These are phyloP conservation scores for Hippopotamus amphibius DNA, from an alignment of 2,113 vertebrate genomes.

Conservation along the genomic window DNA sequence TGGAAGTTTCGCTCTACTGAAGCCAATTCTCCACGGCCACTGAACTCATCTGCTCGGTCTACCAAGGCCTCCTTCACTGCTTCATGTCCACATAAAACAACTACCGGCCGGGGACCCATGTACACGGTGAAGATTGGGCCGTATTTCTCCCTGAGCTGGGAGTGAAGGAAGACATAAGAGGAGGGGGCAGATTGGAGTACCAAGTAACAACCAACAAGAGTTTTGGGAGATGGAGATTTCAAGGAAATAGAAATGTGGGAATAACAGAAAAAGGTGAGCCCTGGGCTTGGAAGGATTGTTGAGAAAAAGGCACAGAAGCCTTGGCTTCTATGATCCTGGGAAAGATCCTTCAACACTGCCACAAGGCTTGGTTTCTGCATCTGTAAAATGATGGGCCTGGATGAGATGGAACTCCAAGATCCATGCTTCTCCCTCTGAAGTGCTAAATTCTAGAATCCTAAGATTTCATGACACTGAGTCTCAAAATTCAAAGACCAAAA, in stretches of 20 bases:
- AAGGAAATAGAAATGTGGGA: background rate
- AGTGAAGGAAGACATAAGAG: background rate
- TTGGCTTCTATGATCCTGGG: background rate
- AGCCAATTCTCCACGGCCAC: conserved; percentile 81
- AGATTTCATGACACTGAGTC: background rate
- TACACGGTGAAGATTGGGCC: conserved; percentile 84
- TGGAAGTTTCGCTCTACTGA: conserved; percentile 81
- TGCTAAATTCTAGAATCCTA: background rate
- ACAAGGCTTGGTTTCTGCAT: background rate
- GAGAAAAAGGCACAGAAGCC: background rate
- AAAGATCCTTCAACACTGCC: background rate
- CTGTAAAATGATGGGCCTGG: background rate
- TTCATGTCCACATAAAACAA: conserved; percentile 84
- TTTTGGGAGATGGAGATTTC: background rate
- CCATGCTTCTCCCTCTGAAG: background rate
- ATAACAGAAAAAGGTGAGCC: background rate
- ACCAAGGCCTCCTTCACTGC: conserved; percentile 85
- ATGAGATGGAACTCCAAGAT: background rate
- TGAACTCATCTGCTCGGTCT: conserved; percentile 83
- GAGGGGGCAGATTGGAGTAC: background rate
- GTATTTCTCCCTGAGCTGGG: conserved; percentile 83
- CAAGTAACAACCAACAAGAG: background rate
- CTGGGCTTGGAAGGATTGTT: background rate
- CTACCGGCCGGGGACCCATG: conserved; percentile 81
- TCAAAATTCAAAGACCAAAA: background rate